Base-by-base conservation (phyloP, 1,140 invertebrate species). In the Pseudomyrmex gracilis region DNA sequence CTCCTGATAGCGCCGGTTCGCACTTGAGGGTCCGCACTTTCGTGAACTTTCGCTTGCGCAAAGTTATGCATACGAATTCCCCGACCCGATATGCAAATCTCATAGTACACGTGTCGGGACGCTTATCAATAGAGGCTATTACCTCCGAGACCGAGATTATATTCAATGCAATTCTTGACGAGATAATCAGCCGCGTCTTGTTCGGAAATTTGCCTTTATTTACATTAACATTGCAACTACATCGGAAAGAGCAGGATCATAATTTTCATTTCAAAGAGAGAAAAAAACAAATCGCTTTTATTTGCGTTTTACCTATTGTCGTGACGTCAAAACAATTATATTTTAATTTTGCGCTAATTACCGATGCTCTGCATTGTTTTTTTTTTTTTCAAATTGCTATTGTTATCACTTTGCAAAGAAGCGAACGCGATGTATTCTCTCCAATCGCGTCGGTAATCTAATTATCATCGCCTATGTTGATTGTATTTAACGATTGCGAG, bases 81-180 rank as follows among this genome's bases (percentile, higher is more conserved):
- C 22, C 68, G 10, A 58, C 22, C 57, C 63, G 51, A 49, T 87
- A 87, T 84, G 86, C 73, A 87, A 87, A 87, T 87, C 73, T 73
- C 57, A n/a, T 43, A 20, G 45, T 64, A 51, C 64, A 67, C 45
- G 51, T 74, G 71, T 61, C 66, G 82, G 22, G 51, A 8, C 45
- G 68, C 85, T 70, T 63, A 87, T 87, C 85, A 87, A 87, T 80
- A 51, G 20, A 58, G 66, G 24, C 74, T 58, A 74, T 87, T 84
- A 87, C 63, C n/a, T n/a, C n/a, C 53, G 4, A 34, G 34, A 57
- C 13, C 9, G 22, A 34, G 53, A 83, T 83, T 85, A n/a, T 87
- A 87, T 84, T 74, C 51, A 47, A 51, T 17, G 61, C 20, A 61
- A 58, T 87, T 84, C 63, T 63, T 60, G 57, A 20, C 22, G 17